Base-by-base conservation (phyloP, 2,888 invertebrate species). In the Nomada ferruginata region DNA sequence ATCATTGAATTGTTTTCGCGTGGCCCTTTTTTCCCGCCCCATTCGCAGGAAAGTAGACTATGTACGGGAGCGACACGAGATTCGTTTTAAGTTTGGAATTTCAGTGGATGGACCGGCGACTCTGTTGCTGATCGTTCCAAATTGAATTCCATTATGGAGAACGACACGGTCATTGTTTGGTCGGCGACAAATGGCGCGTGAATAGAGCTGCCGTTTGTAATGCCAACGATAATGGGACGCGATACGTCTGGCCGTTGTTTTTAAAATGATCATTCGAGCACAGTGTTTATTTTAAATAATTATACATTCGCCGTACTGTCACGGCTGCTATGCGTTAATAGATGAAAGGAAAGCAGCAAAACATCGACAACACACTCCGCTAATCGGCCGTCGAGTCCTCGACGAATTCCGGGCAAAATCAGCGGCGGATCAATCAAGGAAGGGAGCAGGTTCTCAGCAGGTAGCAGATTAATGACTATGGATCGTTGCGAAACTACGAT, bases 401-500 rank as follows among this genome's bases (percentile, higher is more conserved):
- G 18, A 13, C 13, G 10, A 42, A 44, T 23, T n/a, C 23, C 0
- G n/a, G 10, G 20, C 9, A 18, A 47, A 47, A 55, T 63, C 29
- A 23, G 26, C 42, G 55, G 20, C 11, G 55, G 47, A 47, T 70
- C 65, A 3, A 66, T 61, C 20, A 70, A 47, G 47, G 11, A 23
- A 10, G 52, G 36, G 44, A 69, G 47, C 73, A 64, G 64, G 53
- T 47, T 57, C 47, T 73, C 73, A 26, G 79, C 80, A 73, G 65
- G 69, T 79, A 20, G 10, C 69, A 36, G 65, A 79, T 55, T 53
- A 79, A 74, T 79, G 53, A 64, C 53, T 2, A 20, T 36, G 50
- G 47, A 36, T 52, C 61, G 57, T 71, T n/a, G 55, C 4, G 69
- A 82, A 80, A 75, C 78, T 70, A 42, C 74, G 80, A 82, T 74